phyloP scores from a whole-genome alignment of 2,113 vertebrate genomes.

The Falco punctatus region DNA sequence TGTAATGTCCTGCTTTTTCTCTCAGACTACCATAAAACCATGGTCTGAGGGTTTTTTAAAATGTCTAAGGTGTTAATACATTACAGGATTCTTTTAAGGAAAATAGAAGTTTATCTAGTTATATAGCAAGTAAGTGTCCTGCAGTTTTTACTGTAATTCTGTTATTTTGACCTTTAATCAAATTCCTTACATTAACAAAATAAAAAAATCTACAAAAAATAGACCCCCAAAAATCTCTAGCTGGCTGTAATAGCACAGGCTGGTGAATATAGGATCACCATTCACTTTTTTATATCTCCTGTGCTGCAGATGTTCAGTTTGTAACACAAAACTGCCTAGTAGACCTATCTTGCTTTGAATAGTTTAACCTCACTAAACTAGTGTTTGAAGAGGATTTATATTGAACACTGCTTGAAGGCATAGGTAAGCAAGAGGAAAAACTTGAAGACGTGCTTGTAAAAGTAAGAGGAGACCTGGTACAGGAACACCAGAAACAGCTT shows the following conservation, averaged over 20 bases:
- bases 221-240: background rate
- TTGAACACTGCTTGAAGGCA: background rate
- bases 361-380: background rate
- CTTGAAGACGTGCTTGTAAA: background rate
- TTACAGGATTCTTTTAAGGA: background rate
- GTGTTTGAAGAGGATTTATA: background rate
- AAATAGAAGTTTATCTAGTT: background rate
- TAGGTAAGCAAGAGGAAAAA: background rate
- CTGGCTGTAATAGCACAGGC: background rate
- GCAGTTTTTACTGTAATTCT: background rate
- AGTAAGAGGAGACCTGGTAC: background rate
- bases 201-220: background rate
- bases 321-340: background rate
- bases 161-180: background rate
- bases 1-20: background rate
- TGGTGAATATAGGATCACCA: background rate
- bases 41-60: background rate
- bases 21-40: background rate
- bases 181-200: background rate
- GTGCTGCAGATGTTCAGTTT: background rate
- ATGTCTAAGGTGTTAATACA: background rate
- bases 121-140: background rate
- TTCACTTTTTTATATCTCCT: background rate
- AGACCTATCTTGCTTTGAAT: background rate
- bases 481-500: background rate